phyloP scores from a whole-genome alignment of 2,797 vertebrate genomes.

The Xiphorhynchus erythropygius region DNA sequence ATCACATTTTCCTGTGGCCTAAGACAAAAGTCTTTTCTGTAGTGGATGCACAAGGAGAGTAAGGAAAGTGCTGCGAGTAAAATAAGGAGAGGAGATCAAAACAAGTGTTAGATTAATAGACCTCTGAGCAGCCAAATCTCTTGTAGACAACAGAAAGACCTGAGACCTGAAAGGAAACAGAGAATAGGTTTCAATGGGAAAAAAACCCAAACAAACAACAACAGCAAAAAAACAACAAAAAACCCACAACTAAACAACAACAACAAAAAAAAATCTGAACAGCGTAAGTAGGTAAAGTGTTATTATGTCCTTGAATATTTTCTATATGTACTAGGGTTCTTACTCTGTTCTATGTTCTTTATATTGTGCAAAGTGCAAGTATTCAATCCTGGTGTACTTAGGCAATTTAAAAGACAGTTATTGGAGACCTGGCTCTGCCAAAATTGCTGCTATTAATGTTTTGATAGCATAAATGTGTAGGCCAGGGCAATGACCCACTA shows the following conservation, averaged over 20 bases:
- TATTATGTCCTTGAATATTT: neutral
- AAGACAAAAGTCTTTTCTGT: conserved; percentile 17
- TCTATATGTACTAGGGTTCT: neutral
- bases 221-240: neutral
- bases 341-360: neutral
- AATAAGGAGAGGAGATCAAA: neutral
- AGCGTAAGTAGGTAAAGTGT: neutral
- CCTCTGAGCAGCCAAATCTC: neutral
- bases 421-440: accelerated
- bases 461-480: neutral
- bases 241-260: neutral
- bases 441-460: neutral
- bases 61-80: neutral
- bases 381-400: neutral
- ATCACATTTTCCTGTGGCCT: neutral
- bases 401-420: neutral
- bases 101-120: neutral
- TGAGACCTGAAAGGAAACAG: neutral
- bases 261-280: neutral
- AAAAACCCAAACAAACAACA: neutral
- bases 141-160: neutral
- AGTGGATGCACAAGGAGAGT: neutral
- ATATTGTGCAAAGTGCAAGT: neutral
- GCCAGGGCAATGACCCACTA: neutral
- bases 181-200: neutral